Evolutionary conservation across 2,797 vertebrate genomes (phyloP), one percentile per base, ranked within the genome.

Genomic region (Falco columbarius): DNA sequence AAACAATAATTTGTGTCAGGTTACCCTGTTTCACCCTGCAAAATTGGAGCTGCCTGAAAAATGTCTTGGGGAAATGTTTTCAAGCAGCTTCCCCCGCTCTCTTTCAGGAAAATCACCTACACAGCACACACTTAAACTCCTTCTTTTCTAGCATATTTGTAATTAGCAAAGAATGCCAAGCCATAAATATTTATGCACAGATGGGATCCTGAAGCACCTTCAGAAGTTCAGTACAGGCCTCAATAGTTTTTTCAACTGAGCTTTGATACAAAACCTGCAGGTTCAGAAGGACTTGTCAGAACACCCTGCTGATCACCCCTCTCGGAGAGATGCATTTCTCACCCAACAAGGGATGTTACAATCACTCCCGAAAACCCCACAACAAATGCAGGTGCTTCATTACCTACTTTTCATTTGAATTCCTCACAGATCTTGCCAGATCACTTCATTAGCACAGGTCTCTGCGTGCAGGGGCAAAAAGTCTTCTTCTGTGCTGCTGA

Each of bases 341-440:
- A 79, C 70, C 86, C 80, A 90, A 58, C 38, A 40, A 44, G 47
- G 26, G 91, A 75, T 55, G n/a, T 72, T 86, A 73, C 54, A 66
- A 56, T 62, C 75, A 40, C 34, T 77, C 3, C 0, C 0, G 0
- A 93, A 96, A 94, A 49, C 54, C 54, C 61, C 86, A 79, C 81
- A 95, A 63, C 44, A 93, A 82, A 81, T 72, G 63, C 72, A 93
- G 51, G 61, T 91, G 49, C 84, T 96, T 93, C 61, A 52, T 91
- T 93, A 75, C 61, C 72, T 85, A 23, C 24, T 93, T 94, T 70
- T 89, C 81, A 87, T 89, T 94, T 94, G 36, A 96, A 94, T 92
- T 95, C 67, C 77, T 83, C 77, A 77, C 30, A 90, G 91, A 91
- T 55, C 74, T 91, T 92, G 83, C 79, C 94, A 95, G 94, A 91